A percentile compares a stretch with the other conserved stretches of the same genome.
Conservation (phyloP, 2,888 invertebrate genomes). For the Anthophora plumipes region DNA sequence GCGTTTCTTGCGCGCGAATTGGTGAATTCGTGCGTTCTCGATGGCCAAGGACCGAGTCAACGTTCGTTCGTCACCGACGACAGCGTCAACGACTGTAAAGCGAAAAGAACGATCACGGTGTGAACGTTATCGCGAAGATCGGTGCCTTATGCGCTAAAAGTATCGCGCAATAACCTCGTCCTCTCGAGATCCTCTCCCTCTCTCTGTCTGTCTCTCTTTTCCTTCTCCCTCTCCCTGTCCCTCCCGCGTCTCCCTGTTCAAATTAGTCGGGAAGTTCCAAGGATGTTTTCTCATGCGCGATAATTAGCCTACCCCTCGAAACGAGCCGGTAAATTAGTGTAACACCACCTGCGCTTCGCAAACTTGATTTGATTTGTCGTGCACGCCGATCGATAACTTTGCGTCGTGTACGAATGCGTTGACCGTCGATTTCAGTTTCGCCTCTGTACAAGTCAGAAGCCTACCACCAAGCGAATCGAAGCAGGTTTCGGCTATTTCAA, state of each 20-base stretch:
- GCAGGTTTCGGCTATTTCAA: no score
- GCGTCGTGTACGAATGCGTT: neutral
- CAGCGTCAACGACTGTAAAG: constrained; percentile 14
- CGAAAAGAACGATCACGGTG: constrained; percentile 33
- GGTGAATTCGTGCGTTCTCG: constrained; percentile 1
- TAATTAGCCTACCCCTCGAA: constrained; percentile 42
- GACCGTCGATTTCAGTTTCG: neutral
- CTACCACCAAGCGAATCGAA: no score
- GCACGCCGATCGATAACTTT: neutral
- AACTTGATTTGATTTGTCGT: constrained; percentile 33
- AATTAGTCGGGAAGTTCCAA: constrained; percentile 43
- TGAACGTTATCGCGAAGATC: constrained; percentile 35
- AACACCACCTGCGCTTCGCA: constrained; percentile 60
- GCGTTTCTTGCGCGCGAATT: neutral
- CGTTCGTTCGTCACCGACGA: neutral
- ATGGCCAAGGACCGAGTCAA: neutral
- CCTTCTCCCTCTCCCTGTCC: neutral
- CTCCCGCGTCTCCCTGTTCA: neutral
- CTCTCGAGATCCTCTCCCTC: neutral
- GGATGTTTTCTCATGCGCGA: constrained; percentile 49
- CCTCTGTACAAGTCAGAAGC: neutral
- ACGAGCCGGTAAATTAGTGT: constrained; percentile 56
- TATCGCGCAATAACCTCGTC: constrained; percentile 16
- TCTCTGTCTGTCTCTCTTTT: neutral
- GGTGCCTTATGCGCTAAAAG: constrained; percentile 8